Evolutionary conservation across 1,140 invertebrate species (phyloP).

Genomic region (Magallana ariakensis): DNA sequence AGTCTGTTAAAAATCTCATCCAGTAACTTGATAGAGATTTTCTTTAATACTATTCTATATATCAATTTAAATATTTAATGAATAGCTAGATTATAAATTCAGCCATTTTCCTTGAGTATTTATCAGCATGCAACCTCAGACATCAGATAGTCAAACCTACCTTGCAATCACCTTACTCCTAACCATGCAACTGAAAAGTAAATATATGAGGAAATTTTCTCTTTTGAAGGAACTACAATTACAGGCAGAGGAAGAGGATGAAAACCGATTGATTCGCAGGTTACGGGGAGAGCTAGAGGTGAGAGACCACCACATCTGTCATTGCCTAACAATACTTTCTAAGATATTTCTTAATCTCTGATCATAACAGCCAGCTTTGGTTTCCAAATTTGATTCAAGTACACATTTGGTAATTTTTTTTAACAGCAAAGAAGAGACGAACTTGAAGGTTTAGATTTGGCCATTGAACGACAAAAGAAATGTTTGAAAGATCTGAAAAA

Average conservation of each 20-base stretch:
- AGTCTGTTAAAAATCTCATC: no score
- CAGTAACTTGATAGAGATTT: no score
- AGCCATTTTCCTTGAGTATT: no score
- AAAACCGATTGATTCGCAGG: conserved; percentile 65
- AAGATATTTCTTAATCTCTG: no score
- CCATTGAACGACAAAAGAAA: conserved; percentile 78
- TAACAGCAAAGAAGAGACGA: conserved; percentile 74
- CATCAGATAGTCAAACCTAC: no score
- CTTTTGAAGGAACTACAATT: conserved; percentile 58
- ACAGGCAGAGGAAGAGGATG: conserved; percentile 59
- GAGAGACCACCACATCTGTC: background rate
- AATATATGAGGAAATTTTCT: background rate
- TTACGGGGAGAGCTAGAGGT: conserved; percentile 71
- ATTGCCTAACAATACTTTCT: background rate
- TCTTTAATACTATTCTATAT: no score
- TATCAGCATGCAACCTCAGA: no score
- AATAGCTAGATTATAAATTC: no score
- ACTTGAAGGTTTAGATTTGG: conserved; percentile 76
- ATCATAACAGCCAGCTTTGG: no score
- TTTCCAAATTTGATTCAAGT: background rate
- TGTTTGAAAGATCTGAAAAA: conserved; percentile 69
- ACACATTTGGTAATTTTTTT: background rate
- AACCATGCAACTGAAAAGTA: no score
- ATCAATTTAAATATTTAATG: no score
- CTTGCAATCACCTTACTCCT: no score